Evolutionary conservation across 2,888 invertebrate species (phyloP), one percentile per base, ranked within the genome.

Genomic region (Catocala nupta): DNA sequence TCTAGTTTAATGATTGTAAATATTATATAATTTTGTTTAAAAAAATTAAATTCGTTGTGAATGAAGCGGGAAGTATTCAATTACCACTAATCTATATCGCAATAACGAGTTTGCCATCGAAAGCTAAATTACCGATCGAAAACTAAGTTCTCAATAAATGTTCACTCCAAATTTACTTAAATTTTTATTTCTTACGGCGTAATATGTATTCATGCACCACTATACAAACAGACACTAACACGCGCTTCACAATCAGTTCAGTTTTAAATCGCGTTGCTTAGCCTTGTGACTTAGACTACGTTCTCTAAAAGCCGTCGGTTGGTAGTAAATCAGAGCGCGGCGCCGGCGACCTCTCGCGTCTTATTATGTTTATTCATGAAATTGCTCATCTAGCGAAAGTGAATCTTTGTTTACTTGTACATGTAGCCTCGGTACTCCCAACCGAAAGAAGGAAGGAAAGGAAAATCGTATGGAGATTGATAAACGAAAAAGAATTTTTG

Each of bases 321-420:
- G 67, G 80, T 84, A 83, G 90, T 93, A 92, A 93, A 93, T 93
- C 93, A 93, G 89, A 39, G 85, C 81, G 70, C 80, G 83, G 79
- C 79, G 80, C 78, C 77, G 77, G 81, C 86, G 88, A 89, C 89
- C 87, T 88, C 88, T 89, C 87, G 86, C 85, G 81, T 87, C 84
- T 84, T 86, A 87, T 89, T 88, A 92, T 93, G 92, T 93, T 92
- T 93, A 93, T 93, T 93, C 93, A 93, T 93, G 93, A 89, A 88
- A 91, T 90, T 89, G 90, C 89, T 88, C 90, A 87, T 89, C 90
- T 86, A 87, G 83, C 81, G 92, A 91, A 90, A 92, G 91, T 86
- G 91, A 91, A 89, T 89, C 90, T 91, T 89, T 91, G 90, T 91
- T 90, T 90, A 87, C 86, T 80, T 60, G 68, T 61, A 45, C 59